phyloP scores from a whole-genome alignment of 2,888 invertebrate species.

The Leucophenga maculata region DNA sequence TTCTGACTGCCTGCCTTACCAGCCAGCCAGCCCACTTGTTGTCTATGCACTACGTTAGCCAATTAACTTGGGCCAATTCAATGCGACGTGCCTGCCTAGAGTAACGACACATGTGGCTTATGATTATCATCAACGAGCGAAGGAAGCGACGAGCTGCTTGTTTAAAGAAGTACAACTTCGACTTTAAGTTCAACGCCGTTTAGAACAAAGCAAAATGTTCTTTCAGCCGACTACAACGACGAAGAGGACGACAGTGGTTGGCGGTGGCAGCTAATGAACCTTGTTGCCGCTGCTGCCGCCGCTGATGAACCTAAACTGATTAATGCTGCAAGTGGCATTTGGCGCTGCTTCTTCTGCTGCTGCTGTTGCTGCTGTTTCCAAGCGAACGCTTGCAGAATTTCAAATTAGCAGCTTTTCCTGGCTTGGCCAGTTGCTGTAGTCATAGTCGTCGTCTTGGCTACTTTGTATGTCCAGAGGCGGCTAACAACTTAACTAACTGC shows the following conservation, averaged over 20 bases:
- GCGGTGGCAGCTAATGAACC: slow-evolving; percentile 63
- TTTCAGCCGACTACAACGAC: slow-evolving; percentile 1
- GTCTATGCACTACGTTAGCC: slow-evolving; percentile 14
- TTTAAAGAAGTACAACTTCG: background rate
- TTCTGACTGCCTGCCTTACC: background rate
- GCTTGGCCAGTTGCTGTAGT: background rate
- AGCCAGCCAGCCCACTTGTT: background rate
- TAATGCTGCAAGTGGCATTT: slow-evolving; percentile 50
- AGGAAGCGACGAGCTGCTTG: background rate
- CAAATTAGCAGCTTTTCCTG: slow-evolving; percentile 26
- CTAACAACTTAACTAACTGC: slow-evolving; percentile 64
- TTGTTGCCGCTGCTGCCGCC: slow-evolving; percentile 47
- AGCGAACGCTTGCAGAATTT: slow-evolving; percentile 28
- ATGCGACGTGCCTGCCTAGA: slow-evolving; percentile 3
- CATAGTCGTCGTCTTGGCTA: slow-evolving; percentile 1
- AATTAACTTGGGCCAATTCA: slow-evolving; percentile 20
- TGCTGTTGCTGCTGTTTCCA: slow-evolving; percentile 12
- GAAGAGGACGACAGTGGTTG: slow-evolving; percentile 42
- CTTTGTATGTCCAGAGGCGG: slow-evolving; percentile 43
- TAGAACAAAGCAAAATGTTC: slow-evolving; percentile 14
- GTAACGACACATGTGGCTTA: slow-evolving; percentile 26
- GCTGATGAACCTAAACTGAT: slow-evolving; percentile 63
- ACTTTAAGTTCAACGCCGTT: background rate
- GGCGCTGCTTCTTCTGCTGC: background rate
- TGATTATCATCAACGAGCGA: slow-evolving; percentile 11